Percentiles rank a stretch among this genome's conserved stretches.
phyloP scores from a whole-genome alignment of 1,140 invertebrate species.

The Drosophila equinoxialis region DNA sequence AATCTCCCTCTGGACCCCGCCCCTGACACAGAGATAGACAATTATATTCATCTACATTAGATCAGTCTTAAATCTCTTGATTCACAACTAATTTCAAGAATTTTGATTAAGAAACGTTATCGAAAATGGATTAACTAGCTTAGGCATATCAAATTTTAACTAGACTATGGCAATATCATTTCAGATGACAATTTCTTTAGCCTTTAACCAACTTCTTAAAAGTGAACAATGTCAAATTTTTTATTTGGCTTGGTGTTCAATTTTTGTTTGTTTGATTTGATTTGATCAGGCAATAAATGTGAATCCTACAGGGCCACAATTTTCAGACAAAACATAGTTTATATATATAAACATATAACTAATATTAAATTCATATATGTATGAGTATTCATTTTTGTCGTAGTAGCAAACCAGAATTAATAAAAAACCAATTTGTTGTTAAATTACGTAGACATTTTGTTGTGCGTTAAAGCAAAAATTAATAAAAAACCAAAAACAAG shows the following conservation, averaged over 20 bases:
- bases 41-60: not conserved
- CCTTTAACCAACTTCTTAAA: not conserved
- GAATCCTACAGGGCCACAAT: not conserved
- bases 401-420: slow-evolving; percentile 25
- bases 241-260: not conserved
- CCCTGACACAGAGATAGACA: not conserved
- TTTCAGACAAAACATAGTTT: not conserved
- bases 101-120: not conserved
- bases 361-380: slow-evolving; percentile 22
- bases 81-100: not conserved
- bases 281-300: not conserved
- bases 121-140: not conserved
- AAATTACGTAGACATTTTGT: slow-evolving; percentile 62
- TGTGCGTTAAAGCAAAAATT: slow-evolving; percentile 41
- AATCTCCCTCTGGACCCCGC: not conserved
- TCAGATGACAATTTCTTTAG: not conserved
- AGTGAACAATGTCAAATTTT: not conserved
- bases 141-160: not conserved
- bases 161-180: not conserved
- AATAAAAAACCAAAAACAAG: slow-evolving; percentile 1
- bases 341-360: not conserved
- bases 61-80: not conserved
- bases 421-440: slow-evolving; percentile 43
- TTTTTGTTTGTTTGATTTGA: not conserved
- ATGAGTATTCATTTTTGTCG: slow-evolving; percentile 48